Conservation (phyloP, 2,888 invertebrate genomes). For the Drosophila mayaguana region DNA sequence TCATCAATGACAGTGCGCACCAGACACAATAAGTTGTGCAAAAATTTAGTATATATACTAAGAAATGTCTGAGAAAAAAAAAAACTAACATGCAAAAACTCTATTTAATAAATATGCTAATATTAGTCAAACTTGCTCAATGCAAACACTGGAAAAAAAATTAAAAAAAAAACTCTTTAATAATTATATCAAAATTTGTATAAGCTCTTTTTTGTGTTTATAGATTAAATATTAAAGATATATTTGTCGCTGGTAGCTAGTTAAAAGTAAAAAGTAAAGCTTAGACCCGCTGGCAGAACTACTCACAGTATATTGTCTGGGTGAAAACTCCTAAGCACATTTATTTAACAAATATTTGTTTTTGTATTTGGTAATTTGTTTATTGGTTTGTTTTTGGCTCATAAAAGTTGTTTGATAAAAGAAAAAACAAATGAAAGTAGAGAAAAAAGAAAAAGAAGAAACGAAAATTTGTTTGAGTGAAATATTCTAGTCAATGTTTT, state of each 20-base stretch:
- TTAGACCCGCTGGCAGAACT: slow-evolving; percentile 56
- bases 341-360: slow-evolving; percentile 60
- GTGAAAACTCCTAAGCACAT: slow-evolving; percentile 84
- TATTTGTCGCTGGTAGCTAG: slow-evolving; percentile 29
- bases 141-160: slow-evolving; percentile 1
- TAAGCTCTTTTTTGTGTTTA: slow-evolving; percentile 24
- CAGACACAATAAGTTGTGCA: slow-evolving; percentile 6
- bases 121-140: slow-evolving; percentile 31
- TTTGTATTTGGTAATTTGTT: slow-evolving; percentile 60
- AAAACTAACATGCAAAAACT: slow-evolving; percentile 31
- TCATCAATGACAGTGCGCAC: slow-evolving; percentile 13
- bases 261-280: slow-evolving; percentile 25
- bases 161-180: slow-evolving; percentile 7
- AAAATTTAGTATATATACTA: background rate
- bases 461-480: slow-evolving; percentile 62
- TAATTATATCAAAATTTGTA: slow-evolving; percentile 8
- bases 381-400: slow-evolving; percentile 31
- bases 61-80: slow-evolving; percentile 1
- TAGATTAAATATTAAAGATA: slow-evolving; percentile 15
- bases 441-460: slow-evolving; percentile 71
- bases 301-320: slow-evolving; percentile 85
- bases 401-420: slow-evolving; percentile 36
- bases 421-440: slow-evolving; percentile 48
- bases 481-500: slow-evolving; percentile 33
- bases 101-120: background rate